Evolutionary conservation across 2,113 vertebrate genomes (phyloP).

Genomic region (Phrynocephalus versicolor): DNA sequence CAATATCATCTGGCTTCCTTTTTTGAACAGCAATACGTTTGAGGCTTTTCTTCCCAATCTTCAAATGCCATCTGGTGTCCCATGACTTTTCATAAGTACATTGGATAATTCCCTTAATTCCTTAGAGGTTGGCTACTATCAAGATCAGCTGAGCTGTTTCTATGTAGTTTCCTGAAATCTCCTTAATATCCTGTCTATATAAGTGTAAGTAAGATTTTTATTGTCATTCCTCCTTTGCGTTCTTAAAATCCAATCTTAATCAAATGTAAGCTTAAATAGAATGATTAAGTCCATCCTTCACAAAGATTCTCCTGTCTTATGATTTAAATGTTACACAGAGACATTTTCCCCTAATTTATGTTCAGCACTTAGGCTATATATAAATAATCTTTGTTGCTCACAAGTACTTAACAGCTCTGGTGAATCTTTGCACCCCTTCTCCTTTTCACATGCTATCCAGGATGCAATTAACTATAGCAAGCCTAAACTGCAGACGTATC

Average conservation of each 20-base stretch:
- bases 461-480: not conserved
- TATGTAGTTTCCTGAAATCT: not conserved
- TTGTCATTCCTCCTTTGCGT: not conserved
- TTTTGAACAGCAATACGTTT: not conserved
- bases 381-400: not conserved
- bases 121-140: conserved; percentile 9
- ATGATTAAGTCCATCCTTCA: not conserved
- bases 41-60: conserved; percentile 16
- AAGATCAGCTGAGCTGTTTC: conserved; percentile 11
- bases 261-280: not conserved
- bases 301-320: not conserved
- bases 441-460: not conserved
- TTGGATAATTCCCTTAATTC: conserved; percentile 12
- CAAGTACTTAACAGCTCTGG: not conserved
- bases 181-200: conserved; percentile 1
- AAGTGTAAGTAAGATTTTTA: conserved; percentile 4
- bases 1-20: conserved; percentile 19
- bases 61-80: conserved; percentile 26
- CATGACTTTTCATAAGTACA: conserved; percentile 2
- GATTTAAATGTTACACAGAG: not conserved
- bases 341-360: not conserved
- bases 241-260: conserved; percentile 19
- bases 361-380: not conserved
- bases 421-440: not conserved
- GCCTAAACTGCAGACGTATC: too few species aligned